Conservation (phyloP, 2,797 vertebrate species). For the Mus caroli region DNA sequence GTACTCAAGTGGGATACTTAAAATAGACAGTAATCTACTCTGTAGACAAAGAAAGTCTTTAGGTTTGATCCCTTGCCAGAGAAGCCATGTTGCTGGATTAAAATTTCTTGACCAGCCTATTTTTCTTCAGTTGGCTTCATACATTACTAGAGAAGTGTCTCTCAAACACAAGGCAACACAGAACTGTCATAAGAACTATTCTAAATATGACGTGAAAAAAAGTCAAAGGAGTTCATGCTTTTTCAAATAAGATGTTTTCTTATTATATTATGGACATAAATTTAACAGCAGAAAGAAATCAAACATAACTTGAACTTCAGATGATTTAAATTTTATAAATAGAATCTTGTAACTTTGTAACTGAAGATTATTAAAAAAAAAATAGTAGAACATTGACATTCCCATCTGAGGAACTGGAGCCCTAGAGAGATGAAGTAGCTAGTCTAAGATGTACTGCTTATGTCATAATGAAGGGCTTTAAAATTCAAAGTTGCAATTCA, state of each 20-base stretch:
- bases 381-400: neutral
- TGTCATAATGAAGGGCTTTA: neutral
- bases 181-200: neutral
- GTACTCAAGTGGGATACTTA: neutral
- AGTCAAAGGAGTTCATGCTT: neutral
- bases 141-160: neutral
- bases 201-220: neutral
- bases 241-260: neutral
- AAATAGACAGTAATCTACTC: neutral
- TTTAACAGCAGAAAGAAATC: neutral
- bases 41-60: neutral
- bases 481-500: neutral
- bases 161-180: neutral
- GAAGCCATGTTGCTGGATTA: neutral
- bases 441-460: neutral
- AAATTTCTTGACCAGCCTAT: neutral
- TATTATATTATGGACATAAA: neutral
- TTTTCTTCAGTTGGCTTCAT: neutral
- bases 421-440: neutral
- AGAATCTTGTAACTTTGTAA: neutral
- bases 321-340: conserved; percentile 10
- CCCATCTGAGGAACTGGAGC: neutral
- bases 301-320: neutral
- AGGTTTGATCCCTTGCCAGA: neutral
- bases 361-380: neutral